Conservation (phyloP, 2,888 invertebrate species). For the Piscicola geometra region DNA sequence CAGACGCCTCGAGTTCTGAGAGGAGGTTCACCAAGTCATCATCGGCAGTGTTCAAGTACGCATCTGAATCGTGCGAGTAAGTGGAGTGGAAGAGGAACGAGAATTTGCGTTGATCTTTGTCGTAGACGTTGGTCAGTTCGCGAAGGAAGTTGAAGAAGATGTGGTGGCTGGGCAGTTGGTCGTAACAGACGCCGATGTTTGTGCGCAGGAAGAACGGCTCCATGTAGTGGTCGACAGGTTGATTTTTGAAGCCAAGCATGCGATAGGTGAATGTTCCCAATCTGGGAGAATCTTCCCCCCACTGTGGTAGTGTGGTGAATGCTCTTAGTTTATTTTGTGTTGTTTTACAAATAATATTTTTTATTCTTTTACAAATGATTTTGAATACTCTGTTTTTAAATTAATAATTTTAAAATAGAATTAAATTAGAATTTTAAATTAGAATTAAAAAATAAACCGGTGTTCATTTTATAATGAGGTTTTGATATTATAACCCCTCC, state of each 20-base stretch:
- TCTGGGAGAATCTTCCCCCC: constrained; percentile 70
- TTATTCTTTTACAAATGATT: too few species aligned
- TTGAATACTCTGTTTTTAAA: too few species aligned
- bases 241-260: constrained; percentile 74
- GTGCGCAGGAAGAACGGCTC: constrained; percentile 63
- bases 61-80: constrained; percentile 79
- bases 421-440: too few species aligned
- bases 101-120: constrained; percentile 67
- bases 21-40: constrained; percentile 64
- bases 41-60: constrained; percentile 72
- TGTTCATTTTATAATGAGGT: too few species aligned
- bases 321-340: too few species aligned
- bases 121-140: constrained; percentile 64
- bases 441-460: too few species aligned
- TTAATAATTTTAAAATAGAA: too few species aligned
- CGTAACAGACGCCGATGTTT: constrained; percentile 61
- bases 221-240: constrained; percentile 86
- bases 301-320: constrained; percentile 56
- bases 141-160: constrained; percentile 56
- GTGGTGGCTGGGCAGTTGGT: constrained; percentile 67
- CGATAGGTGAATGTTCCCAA: constrained; percentile 85
- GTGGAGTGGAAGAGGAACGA: constrained; percentile 82
- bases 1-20: constrained; percentile 60
- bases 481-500: too few species aligned
- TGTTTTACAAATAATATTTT: too few species aligned